phyloP scores from a whole-genome alignment of 30 jellyfish, hydroid and myxozoan genomes.

The Catostylus mosaicus region DNA sequence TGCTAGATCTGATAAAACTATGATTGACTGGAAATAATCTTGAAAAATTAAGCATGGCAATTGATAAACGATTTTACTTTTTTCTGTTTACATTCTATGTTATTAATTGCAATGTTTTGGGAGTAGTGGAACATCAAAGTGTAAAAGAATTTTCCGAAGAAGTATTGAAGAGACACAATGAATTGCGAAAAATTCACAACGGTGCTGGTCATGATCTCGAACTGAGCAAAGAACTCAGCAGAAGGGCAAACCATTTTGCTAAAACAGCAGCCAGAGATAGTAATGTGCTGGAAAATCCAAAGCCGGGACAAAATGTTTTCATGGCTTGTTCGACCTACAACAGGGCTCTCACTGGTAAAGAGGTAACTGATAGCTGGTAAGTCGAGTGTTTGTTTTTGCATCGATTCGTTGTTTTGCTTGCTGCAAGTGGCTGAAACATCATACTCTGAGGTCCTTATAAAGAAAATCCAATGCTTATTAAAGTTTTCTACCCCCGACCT shows the following conservation, averaged over 20 bases:
- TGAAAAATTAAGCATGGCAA: slow-evolving; percentile 5
- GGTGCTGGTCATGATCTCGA: slow-evolving; percentile 43
- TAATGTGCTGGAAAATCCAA: slow-evolving; percentile 35
- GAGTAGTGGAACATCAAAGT: slow-evolving; percentile 42
- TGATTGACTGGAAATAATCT: background rate
- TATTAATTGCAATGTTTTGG: background rate
- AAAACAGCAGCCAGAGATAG: slow-evolving; percentile 74
- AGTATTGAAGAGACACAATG: slow-evolving; percentile 47
- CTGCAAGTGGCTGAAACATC: no score
- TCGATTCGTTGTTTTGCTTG: no score
- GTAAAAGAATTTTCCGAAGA: slow-evolving; percentile 46
- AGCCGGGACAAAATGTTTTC: slow-evolving; percentile 72
- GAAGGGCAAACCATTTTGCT: slow-evolving; percentile 65
- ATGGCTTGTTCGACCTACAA: slow-evolving; percentile 77
- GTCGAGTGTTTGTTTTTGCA: background rate
- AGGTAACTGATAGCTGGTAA: slow-evolving; percentile 86
- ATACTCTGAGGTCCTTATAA: no score
- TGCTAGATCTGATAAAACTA: background rate
- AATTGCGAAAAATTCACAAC: slow-evolving; percentile 65
- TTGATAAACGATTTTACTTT: background rate
- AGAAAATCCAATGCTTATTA: no score
- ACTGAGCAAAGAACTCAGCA: slow-evolving; percentile 41
- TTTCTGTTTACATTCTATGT: background rate
- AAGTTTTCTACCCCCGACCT: no score
- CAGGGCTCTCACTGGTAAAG: slow-evolving; percentile 75